phyloP scores from a whole-genome alignment of 2,113 vertebrate species.

The Poeciliopsis turrubarensis region DNA sequence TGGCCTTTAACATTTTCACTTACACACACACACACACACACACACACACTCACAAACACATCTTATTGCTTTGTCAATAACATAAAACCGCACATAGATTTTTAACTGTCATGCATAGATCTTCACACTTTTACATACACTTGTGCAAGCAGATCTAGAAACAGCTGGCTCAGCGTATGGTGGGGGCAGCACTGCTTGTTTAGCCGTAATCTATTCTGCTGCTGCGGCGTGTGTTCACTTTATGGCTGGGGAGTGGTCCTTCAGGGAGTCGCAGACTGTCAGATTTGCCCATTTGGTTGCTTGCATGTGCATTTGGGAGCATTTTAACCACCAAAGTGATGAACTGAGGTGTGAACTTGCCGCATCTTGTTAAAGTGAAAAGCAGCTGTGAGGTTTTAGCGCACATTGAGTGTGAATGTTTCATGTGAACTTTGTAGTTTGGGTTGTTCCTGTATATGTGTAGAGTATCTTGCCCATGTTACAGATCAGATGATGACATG shows the following conservation, averaged over 20 bases:
- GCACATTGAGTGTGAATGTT: not conserved
- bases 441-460: not conserved
- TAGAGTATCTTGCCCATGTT: not conserved
- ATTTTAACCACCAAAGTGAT: not conserved
- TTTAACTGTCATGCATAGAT: constrained; percentile 1
- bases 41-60: not conserved
- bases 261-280: not conserved
- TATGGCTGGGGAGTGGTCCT: constrained; percentile 21
- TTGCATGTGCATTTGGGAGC: not conserved
- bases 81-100: constrained; percentile 25
- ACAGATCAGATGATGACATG: constrained; percentile 1
- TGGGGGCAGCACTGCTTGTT: constrained; percentile 22
- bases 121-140: constrained; percentile 5
- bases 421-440: not conserved
- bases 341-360: not conserved
- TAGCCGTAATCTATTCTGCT: constrained; percentile 32
- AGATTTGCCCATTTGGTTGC: constrained; percentile 6
- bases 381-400: not conserved
- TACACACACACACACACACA: not conserved
- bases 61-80: constrained; percentile 53
- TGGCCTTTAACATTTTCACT: not conserved
- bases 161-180: constrained; percentile 50
- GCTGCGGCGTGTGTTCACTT: constrained; percentile 25
- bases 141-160: constrained; percentile 22
- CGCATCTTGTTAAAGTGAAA: constrained; percentile 1